phyloP scores from a whole-genome alignment of 2,888 invertebrate species.

The Hybos culiciformis region DNA sequence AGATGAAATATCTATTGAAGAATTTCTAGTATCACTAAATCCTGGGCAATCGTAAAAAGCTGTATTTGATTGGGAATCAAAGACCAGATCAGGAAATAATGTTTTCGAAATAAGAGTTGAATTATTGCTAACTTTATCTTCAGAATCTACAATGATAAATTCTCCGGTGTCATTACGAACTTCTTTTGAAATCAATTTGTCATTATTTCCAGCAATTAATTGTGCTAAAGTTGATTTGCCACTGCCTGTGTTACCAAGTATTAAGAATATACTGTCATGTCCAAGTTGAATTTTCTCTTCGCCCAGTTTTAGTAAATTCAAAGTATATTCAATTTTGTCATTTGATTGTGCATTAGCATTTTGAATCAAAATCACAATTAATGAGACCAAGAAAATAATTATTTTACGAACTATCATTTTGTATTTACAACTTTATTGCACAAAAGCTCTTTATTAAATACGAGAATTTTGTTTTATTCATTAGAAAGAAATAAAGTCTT shows the following conservation, averaged over 20 bases:
- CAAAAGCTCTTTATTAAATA: too few species aligned
- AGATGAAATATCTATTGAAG: constrained; percentile 10
- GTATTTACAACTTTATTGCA: too few species aligned
- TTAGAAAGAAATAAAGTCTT: too few species aligned
- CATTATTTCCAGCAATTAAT: neutral
- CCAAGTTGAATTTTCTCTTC: neutral
- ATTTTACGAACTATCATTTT: too few species aligned
- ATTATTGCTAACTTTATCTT: neutral
- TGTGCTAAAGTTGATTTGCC: neutral
- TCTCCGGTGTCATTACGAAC: constrained; percentile 5
- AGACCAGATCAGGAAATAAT: constrained; percentile 6
- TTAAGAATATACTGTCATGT: neutral
- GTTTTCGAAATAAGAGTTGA: constrained; percentile 1
- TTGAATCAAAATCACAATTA: too few species aligned
- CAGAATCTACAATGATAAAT: constrained; percentile 6
- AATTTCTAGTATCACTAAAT: constrained; percentile 13
- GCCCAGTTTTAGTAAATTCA: neutral
- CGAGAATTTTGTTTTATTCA: too few species aligned
- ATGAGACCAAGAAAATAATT: too few species aligned
- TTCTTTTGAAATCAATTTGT: constrained; percentile 5
- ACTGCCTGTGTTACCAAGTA: neutral
- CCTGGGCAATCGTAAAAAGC: constrained; percentile 15
- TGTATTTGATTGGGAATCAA: constrained; percentile 2
- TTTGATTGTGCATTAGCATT: too few species aligned
- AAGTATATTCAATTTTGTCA: neutral